These are phyloP conservation scores for Bicyclus anynana DNA, from an alignment of 1,140 invertebrate species.

Conservation along the genomic window DNA sequence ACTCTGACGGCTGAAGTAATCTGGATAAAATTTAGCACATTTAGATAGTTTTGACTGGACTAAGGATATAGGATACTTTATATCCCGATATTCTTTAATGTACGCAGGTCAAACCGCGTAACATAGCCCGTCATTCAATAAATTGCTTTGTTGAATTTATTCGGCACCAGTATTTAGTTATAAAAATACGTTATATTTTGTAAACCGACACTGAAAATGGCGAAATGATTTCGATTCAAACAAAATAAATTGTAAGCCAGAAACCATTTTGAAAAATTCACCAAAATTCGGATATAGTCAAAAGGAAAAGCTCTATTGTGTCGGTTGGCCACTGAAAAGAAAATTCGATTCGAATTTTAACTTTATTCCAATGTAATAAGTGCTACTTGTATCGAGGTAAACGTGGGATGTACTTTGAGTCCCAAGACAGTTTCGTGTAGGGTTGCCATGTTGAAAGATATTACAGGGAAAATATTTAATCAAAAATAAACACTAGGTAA, in stretches of 20 bases:
- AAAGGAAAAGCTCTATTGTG: conserved; percentile 46
- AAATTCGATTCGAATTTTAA: conserved; percentile 7
- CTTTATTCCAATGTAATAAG: conserved; percentile 11
- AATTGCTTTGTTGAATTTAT: too few relatives aligned
- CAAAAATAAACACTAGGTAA: too few relatives aligned
- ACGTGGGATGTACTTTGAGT: conserved; percentile 42
- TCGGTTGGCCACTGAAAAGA: conserved; percentile 17
- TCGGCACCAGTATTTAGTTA: too few relatives aligned
- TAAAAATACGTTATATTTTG: background rate
- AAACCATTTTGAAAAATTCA: conserved; percentile 27
- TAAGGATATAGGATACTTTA: too few relatives aligned
- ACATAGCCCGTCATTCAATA: too few relatives aligned
- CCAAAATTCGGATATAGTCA: conserved; percentile 33
- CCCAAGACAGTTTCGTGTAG: conserved; percentile 4
- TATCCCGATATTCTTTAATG: too few relatives aligned
- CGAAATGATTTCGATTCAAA: conserved; percentile 1
- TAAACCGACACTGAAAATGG: background rate
- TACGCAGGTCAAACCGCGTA: too few relatives aligned
- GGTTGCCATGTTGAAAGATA: background rate
- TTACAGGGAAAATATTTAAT: background rate
- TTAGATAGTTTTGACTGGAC: too few relatives aligned
- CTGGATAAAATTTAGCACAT: too few relatives aligned
- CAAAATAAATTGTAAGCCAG: conserved; percentile 19
- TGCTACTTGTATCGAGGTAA: conserved; percentile 12
- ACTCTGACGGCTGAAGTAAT: too few relatives aligned